Percentiles rank a stretch among this genome's conserved stretches.
phyloP scores from a whole-genome alignment of 35 echinoderm and acorn worm genomes.

The Apostichopus californicus region DNA sequence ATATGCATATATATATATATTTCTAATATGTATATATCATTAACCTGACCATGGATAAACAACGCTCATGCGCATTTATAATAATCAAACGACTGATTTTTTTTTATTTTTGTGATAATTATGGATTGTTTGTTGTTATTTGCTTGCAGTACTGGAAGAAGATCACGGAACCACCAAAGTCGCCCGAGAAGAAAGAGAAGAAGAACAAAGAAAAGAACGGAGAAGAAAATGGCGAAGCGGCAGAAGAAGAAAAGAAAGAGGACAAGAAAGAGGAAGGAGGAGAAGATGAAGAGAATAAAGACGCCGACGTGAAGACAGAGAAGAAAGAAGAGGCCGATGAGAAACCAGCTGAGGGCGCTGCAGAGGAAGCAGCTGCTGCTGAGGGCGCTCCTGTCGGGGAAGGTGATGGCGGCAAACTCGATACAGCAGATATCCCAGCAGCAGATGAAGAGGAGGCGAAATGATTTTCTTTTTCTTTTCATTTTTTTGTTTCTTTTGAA shows the following conservation, averaged over 20 bases:
- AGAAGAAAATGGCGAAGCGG: constrained; percentile 64
- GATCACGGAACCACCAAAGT: constrained; percentile 73
- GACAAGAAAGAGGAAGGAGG: constrained; percentile 42
- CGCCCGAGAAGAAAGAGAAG: constrained; percentile 80
- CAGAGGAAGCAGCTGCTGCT: constrained; percentile 31
- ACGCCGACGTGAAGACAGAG: constrained; percentile 54
- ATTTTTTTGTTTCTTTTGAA: too few species aligned
- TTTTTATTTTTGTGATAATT: background rate
- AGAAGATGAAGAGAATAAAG: constrained; percentile 59
- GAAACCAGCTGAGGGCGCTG: constrained; percentile 19
- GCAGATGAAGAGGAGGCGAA: constrained; percentile 54
- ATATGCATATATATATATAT: too few species aligned
- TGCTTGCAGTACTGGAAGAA: constrained; percentile 85
- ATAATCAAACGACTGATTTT: too few species aligned
- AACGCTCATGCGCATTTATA: too few species aligned
- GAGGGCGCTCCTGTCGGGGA: constrained; percentile 51
- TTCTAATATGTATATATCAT: too few species aligned
- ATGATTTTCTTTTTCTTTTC: background rate
- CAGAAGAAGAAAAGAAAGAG: constrained; percentile 49
- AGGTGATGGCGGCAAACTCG: constrained; percentile 32
- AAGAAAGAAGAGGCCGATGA: constrained; percentile 62
- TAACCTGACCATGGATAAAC: too few species aligned
- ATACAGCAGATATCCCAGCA: constrained; percentile 49
- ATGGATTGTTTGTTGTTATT: background rate
- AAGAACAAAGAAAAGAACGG: constrained; percentile 68